Percentiles rank a stretch among this genome's conserved stretches.
phyloP scores from a whole-genome alignment of 1,140 invertebrate genomes.

The Drosophila ficusphila region DNA sequence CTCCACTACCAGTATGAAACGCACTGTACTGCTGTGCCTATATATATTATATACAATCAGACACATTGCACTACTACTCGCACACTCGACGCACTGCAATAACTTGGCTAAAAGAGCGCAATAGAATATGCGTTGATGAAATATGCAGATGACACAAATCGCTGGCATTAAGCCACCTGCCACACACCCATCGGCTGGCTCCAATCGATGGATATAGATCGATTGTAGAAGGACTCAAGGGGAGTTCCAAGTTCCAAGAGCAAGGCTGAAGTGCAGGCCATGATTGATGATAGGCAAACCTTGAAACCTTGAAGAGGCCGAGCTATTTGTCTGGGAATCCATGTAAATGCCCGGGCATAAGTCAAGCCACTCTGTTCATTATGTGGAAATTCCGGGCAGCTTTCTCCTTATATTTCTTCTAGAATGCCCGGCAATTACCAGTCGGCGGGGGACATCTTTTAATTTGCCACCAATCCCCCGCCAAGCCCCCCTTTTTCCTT shows the following conservation, averaged over 20 bases:
- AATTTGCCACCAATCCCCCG: not conserved
- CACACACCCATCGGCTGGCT: conserved; percentile 1
- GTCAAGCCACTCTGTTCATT: conserved; percentile 20
- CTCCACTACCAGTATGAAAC: not conserved
- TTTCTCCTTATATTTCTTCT: not conserved
- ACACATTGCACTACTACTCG: too few species aligned
- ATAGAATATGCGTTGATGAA: conserved; percentile 44
- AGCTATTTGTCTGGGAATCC: conserved; percentile 27
- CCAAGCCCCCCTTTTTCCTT: not conserved
- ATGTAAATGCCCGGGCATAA: conserved; percentile 21
- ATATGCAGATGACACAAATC: conserved; percentile 63
- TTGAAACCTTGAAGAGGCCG: not conserved
- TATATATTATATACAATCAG: not conserved
- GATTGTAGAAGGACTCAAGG: not conserved
- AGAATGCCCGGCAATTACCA: conserved; percentile 25
- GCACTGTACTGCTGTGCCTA: conserved; percentile 4
- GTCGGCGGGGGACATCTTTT: conserved; percentile 44
- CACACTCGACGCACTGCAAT: conserved; percentile 10
- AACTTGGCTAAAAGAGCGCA: conserved; percentile 19
- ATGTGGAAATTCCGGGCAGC: not conserved
- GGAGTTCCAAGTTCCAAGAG: not conserved
- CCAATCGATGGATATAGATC: conserved; percentile 22
- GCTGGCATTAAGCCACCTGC: conserved; percentile 11
- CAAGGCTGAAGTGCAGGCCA: not conserved
- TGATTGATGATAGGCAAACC: conserved; percentile 12